A percentile compares a stretch with the other conserved stretches of the same genome.
These are phyloP conservation scores for Glaucidium brasilianum DNA, from an alignment of 2,113 vertebrate genomes.

Conservation along the genomic window DNA sequence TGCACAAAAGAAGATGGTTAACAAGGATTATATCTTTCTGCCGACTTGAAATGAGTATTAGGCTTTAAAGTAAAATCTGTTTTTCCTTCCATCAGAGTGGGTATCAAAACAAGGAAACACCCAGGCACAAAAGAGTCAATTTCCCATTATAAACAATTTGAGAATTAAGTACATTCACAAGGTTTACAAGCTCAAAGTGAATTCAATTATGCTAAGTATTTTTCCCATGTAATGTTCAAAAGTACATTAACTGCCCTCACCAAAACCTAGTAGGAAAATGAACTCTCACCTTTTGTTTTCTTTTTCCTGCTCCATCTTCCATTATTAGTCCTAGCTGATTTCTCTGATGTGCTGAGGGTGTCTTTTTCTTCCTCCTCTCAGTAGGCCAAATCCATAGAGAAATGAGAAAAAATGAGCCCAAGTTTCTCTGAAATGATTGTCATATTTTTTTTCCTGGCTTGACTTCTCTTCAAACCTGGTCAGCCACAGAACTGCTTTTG, in stretches of 20 bases:
- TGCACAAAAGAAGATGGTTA: not conserved
- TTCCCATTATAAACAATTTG: not conserved
- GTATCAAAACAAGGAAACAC: not conserved
- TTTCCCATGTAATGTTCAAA: not conserved
- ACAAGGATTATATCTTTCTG: not conserved
- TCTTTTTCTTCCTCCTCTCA: not conserved
- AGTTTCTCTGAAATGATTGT: not conserved
- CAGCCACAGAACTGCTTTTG: not conserved
- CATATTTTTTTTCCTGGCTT: accelerated
- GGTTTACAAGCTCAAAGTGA: not conserved
- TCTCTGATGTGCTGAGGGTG: not conserved
- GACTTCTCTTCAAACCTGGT: not conserved
- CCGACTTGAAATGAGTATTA: not conserved
- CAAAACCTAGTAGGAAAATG: not conserved
- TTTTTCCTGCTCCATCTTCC: not conserved
- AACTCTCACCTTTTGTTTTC: not conserved
- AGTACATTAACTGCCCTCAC: not conserved
- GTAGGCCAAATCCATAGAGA: not conserved
- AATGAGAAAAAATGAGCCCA: not conserved
- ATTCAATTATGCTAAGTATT: not conserved
- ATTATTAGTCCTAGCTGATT: not conserved
- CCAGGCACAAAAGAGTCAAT: not conserved
- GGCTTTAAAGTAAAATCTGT: not conserved
- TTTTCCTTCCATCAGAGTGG: not conserved
- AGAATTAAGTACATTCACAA: not conserved